Percentiles rank a stretch among this genome's conserved stretches.
Conservation (phyloP, 2,888 invertebrate genomes). For the Melanostoma mellinum region DNA sequence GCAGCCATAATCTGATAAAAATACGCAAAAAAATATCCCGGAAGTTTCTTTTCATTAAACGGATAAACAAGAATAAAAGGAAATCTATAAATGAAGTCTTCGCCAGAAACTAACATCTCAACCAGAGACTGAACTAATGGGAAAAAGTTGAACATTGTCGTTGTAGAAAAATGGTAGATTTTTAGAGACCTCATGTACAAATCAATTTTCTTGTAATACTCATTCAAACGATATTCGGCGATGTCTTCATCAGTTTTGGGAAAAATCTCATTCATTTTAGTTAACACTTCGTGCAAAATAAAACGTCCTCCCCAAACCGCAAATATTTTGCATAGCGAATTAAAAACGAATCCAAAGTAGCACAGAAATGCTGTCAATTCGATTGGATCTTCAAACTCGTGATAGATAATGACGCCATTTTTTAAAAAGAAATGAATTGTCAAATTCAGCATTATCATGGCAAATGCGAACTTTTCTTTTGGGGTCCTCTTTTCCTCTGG, state of each 20-base stretch:
- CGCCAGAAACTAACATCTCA: slow-evolving; percentile 54
- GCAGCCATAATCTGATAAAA: slow-evolving; percentile 50
- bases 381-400: slow-evolving; percentile 14
- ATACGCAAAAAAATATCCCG: slow-evolving; percentile 56
- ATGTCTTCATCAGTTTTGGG: slow-evolving; percentile 56
- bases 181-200: slow-evolving; percentile 55
- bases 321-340: slow-evolving; percentile 47
- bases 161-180: slow-evolving; percentile 63
- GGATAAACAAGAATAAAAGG: slow-evolving; percentile 71
- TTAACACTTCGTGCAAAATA: slow-evolving; percentile 31
- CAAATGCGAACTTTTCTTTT: slow-evolving; percentile 6
- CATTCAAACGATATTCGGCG: slow-evolving; percentile 47
- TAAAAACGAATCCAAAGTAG: slow-evolving; percentile 41
- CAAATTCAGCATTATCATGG: not conserved
- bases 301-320: slow-evolving; percentile 51
- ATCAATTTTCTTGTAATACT: slow-evolving; percentile 53
- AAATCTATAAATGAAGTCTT: slow-evolving; percentile 47
- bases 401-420: not conserved
- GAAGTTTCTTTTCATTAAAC: slow-evolving; percentile 33
- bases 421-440: not conserved
- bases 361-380: slow-evolving; percentile 48
- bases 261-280: slow-evolving; percentile 58
- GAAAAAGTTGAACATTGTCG: slow-evolving; percentile 71
- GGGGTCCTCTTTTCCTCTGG: not conserved
- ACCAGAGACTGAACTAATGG: slow-evolving; percentile 64